A percentile compares a stretch with the other conserved stretches of the same genome.
Conservation (phyloP, 2,888 invertebrate species). For the Mimas tiliae region DNA sequence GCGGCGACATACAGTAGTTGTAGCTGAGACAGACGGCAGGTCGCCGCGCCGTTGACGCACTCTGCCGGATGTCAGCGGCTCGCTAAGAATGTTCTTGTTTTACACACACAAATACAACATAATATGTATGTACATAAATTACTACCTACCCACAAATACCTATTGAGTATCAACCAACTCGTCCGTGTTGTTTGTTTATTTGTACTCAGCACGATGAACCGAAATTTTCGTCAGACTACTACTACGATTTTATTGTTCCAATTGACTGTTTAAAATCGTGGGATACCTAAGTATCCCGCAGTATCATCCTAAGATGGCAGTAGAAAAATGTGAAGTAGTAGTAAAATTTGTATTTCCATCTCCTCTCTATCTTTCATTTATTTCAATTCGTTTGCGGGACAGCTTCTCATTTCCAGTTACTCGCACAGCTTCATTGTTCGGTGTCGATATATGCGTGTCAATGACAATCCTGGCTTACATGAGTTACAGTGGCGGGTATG, state of each 20-base stretch:
- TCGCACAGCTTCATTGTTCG: too few relatives aligned
- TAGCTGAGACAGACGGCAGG: conserved; percentile 27
- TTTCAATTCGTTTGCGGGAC: too few relatives aligned
- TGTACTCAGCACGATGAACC: background rate
- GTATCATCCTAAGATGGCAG: too few relatives aligned
- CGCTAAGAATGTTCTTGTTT: conserved; percentile 21
- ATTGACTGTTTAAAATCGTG: too few relatives aligned
- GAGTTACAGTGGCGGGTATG: too few relatives aligned
- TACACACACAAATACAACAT: conserved; percentile 4
- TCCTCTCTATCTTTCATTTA: too few relatives aligned
- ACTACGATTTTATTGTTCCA: background rate
- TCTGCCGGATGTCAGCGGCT: conserved; percentile 29
- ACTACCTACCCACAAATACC: background rate
- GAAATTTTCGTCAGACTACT: background rate
- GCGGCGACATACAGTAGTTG: conserved; percentile 8
- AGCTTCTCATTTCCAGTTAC: too few relatives aligned
- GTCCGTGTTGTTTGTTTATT: background rate
- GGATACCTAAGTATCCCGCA: too few relatives aligned
- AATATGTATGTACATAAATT: background rate
- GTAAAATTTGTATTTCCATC: too few relatives aligned
- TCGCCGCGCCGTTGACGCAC: conserved; percentile 30
- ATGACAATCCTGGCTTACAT: too few relatives aligned
- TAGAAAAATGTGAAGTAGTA: too few relatives aligned
- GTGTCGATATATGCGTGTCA: too few relatives aligned
- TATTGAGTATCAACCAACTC: background rate